Percentiles rank a stretch among this genome's conserved stretches.
Conservation (phyloP, 2,888 invertebrate genomes). For the Pterostichus madidus region DNA sequence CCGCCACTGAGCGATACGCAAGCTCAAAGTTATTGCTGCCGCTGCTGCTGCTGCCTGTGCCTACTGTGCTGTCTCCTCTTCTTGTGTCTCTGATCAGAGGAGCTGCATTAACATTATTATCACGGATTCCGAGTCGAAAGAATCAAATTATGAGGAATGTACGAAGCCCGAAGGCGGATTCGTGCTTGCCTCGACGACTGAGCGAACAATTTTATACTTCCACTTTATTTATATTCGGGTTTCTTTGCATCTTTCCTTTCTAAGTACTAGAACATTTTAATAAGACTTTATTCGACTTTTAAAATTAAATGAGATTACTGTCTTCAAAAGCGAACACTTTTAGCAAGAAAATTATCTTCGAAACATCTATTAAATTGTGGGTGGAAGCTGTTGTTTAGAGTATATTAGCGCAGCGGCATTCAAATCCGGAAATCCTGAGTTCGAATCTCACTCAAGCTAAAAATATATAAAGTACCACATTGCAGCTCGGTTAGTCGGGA, state of each 20-base stretch:
- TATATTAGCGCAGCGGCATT: too few species aligned
- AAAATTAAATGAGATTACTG: too few species aligned
- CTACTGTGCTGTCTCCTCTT: background rate
- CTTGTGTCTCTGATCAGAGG: slow-evolving; percentile 51
- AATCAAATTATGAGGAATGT: slow-evolving; percentile 71
- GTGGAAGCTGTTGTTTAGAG: too few species aligned
- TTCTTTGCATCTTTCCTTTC: background rate
- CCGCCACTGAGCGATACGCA: background rate
- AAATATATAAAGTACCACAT: too few species aligned
- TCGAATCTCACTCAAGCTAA: too few species aligned
- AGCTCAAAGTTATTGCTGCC: background rate
- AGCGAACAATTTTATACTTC: slow-evolving; percentile 43
- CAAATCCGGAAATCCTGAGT: too few species aligned
- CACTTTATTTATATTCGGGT: too few species aligned
- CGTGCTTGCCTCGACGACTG: slow-evolving; percentile 40
- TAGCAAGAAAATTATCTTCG: too few species aligned
- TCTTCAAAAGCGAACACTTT: too few species aligned
- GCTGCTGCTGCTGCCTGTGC: background rate
- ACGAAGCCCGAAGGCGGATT: slow-evolving; percentile 1
- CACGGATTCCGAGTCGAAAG: slow-evolving; percentile 72
- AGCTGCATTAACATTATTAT: slow-evolving; percentile 74
- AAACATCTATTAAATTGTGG: too few species aligned
- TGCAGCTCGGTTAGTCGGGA: too few species aligned
- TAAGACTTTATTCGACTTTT: background rate
- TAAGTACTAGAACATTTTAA: background rate